Conservation (phyloP, 2,888 invertebrate species). For the Byasa hedistus region DNA sequence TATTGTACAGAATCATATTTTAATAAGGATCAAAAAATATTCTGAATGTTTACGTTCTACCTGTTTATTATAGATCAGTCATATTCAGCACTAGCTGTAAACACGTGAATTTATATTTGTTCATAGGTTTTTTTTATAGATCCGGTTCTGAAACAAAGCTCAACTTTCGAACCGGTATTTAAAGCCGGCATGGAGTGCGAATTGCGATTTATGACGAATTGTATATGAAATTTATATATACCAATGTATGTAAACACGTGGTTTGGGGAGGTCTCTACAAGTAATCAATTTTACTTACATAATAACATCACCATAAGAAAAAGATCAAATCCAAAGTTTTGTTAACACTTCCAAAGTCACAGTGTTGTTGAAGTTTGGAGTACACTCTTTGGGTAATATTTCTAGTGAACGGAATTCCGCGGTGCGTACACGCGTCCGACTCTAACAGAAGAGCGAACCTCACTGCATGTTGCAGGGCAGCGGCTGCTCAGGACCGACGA, state of each 20-base stretch:
- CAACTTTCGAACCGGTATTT: constrained; percentile 71
- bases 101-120: constrained; percentile 26
- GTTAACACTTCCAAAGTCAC: constrained; percentile 28
- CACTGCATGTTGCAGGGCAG: constrained; percentile 43
- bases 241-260: neutral
- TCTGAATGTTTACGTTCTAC: neutral
- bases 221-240: constrained; percentile 7
- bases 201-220: constrained; percentile 24
- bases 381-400: constrained; percentile 11
- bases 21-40: no score
- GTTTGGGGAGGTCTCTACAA: neutral
- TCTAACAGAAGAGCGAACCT: constrained; percentile 52
- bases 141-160: constrained; percentile 64
- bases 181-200: constrained; percentile 38
- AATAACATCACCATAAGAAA: constrained; percentile 16
- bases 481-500: constrained; percentile 12
- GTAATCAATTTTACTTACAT: constrained; percentile 19
- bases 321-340: constrained; percentile 15
- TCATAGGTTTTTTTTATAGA: constrained; percentile 42
- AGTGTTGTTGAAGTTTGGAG: neutral
- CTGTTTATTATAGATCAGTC: neutral
- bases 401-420: constrained; percentile 1
- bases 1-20: no score
- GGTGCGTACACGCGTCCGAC: constrained; percentile 50
- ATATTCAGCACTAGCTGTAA: neutral